Percentiles rank a stretch among this genome's conserved stretches.
These are phyloP conservation scores for Acromyrmex charruanus DNA, from an alignment of 1,140 invertebrate genomes.

Conservation along the genomic window DNA sequence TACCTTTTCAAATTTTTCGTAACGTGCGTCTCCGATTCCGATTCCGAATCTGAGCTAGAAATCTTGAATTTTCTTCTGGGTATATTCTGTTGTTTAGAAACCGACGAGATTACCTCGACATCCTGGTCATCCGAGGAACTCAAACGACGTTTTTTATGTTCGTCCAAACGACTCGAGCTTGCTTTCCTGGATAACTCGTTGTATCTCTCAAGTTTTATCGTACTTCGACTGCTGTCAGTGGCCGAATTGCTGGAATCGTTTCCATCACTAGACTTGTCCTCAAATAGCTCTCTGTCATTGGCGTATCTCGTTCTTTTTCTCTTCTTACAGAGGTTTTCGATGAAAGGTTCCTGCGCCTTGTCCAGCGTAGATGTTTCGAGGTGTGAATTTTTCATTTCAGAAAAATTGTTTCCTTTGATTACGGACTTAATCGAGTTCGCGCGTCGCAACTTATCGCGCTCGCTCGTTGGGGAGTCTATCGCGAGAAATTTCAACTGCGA, in stretches of 20 bases:
- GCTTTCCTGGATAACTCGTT: neutral
- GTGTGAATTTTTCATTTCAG: slow-evolving; percentile 1
- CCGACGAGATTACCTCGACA: neutral
- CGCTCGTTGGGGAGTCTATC: slow-evolving; percentile 21
- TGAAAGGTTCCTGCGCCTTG: neutral
- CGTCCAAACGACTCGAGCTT: neutral
- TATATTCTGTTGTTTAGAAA: neutral
- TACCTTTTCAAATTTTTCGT: slow-evolving; percentile 40
- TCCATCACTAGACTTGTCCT: neutral
- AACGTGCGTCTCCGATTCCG: neutral
- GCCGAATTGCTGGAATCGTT: neutral
- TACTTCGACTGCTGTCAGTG: neutral
- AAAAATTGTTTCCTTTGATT: slow-evolving; percentile 34
- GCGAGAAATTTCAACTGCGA: slow-evolving; percentile 63
- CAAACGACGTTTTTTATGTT: neutral
- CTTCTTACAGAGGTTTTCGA: neutral
- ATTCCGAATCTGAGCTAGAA: neutral
- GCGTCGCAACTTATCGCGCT: neutral
- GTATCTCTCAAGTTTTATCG: neutral
- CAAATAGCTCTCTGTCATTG: neutral
- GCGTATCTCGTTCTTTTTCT: slow-evolving; percentile 24
- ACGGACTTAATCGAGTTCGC: neutral
- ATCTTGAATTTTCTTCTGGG: neutral
- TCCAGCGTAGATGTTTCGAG: neutral
- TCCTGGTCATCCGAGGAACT: neutral